A percentile compares a stretch with the other conserved stretches of the same genome.
Conservation (phyloP, 1,140 invertebrate genomes). For the Drosophila cardini region DNA sequence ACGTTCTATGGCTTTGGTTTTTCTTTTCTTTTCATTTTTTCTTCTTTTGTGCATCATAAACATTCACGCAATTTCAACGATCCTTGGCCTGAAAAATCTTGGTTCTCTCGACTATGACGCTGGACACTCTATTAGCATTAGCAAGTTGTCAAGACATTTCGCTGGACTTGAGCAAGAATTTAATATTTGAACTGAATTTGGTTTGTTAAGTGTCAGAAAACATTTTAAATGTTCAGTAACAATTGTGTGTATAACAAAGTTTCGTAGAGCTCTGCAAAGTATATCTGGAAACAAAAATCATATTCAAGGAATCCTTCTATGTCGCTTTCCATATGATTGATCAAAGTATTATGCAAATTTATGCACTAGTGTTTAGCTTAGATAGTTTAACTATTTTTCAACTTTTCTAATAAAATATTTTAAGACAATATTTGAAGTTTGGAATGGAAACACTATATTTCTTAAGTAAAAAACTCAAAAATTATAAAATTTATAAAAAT, state of each 20-base stretch:
- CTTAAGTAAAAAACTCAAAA: too few relatives aligned
- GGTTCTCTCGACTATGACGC: slow-evolving; percentile 15
- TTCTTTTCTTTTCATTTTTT: slow-evolving; percentile 3
- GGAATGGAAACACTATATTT: too few relatives aligned
- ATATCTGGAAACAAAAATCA: too few relatives aligned
- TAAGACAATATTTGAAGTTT: too few relatives aligned
- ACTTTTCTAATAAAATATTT: not conserved
- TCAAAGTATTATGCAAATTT: too few relatives aligned
- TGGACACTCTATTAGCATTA: slow-evolving; percentile 72
- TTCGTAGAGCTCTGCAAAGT: too few relatives aligned
- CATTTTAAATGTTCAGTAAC: not conserved
- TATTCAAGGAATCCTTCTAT: too few relatives aligned
- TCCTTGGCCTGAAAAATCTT: slow-evolving; percentile 27
- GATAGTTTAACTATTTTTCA: not conserved
- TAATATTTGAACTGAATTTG: slow-evolving; percentile 17
- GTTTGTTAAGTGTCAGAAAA: slow-evolving; percentile 2
- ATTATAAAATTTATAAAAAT: not conserved
- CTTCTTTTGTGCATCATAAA: slow-evolving; percentile 62
- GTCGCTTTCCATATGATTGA: too few relatives aligned
- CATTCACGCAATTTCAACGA: slow-evolving; percentile 59
- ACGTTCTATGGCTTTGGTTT: slow-evolving; percentile 64
- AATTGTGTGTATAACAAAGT: too few relatives aligned
- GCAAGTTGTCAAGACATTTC: slow-evolving; percentile 36
- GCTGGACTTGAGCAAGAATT: slow-evolving; percentile 28
- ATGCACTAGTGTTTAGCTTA: too few relatives aligned